Conservation (phyloP, 30 jellyfish, hydroid and myxozoan genomes). For the Mastigias papua region DNA sequence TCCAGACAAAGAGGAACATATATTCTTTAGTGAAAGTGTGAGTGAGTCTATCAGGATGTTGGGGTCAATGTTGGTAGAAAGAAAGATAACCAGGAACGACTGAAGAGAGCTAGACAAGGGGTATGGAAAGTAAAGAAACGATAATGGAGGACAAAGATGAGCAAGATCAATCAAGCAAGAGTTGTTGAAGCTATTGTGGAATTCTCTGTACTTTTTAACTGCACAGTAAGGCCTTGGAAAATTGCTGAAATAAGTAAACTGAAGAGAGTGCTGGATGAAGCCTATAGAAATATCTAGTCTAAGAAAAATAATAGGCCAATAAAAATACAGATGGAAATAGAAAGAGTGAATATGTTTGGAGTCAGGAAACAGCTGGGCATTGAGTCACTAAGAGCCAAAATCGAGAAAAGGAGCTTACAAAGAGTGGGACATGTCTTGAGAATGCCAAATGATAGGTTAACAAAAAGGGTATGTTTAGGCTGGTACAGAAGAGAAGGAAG, state of each 20-base stretch:
- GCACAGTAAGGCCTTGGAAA: not conserved
- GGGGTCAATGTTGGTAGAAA: conserved; percentile 5
- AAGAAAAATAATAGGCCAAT: not conserved
- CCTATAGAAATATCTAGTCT: not conserved
- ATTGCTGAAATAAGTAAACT: conserved; percentile 3
- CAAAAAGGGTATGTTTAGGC: not conserved
- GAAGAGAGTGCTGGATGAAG: not conserved
- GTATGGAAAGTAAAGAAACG: not conserved
- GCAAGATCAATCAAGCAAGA: not conserved
- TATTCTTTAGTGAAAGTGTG: not conserved
- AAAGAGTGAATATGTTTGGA: conserved; percentile 2
- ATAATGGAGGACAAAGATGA: not conserved
- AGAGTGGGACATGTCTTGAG: conserved; percentile 9
- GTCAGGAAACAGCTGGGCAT: not conserved
- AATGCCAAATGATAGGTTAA: not conserved
- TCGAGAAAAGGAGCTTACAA: not conserved
- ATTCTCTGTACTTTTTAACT: not conserved
- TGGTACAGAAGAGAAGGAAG: conserved; percentile 4
- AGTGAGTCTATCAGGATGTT: conserved; percentile 17
- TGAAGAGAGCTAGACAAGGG: conserved; percentile 8
- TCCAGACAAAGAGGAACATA: conserved; percentile 1
- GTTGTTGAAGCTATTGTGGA: not conserved
- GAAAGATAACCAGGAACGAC: not conserved
- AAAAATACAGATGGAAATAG: not conserved
- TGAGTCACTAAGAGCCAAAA: not conserved